Evolutionary conservation across 2,113 vertebrate genomes (phyloP), one percentile per base, ranked within the genome.

Genomic region (Myotis yumanensis): DNA sequence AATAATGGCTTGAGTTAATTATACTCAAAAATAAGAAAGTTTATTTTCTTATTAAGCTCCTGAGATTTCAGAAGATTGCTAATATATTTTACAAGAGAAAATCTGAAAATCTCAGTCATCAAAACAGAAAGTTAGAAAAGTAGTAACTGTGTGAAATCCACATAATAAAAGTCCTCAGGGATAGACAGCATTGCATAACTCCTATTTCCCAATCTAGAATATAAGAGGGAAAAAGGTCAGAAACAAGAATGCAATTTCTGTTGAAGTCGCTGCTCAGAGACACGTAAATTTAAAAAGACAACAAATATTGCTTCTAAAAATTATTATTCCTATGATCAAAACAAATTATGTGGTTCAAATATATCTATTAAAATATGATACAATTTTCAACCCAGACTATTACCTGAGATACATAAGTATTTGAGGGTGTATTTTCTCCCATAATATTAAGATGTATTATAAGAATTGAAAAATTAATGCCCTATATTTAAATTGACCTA

Each of bases 211-310:
- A 88, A 23, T 62, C 20, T 48, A 35, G 12, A 51, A 51, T 32
- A 32, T 40, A 68, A 57, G 62, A 1, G n/a, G 64, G 23, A 71
- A 23, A 89, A 71, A 17, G 32, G 57, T n/a, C 11, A 72, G 57
- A 32, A 89, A 87, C 18, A 81, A 93, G 93, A 95, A 77, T 54
- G 32, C 40, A 72, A 81, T 86, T 95, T 94, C 75, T 76, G 4
- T 22, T 48, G 2, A 90, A 37, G 52, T 30, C 12, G 5, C 52
- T 69, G 14, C 71, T 20, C n/a, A 86, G 37, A 94, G 54, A 81
- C 11, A 35, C 4, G 32, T 52, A 59, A 64, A 79, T 23, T 5
- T 73, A 8, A 8, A 90, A 95, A 88, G 75, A 68, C 17, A 62
- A 80, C 18, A 84, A 79, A 79, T 73, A 62, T 9, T 68, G 40